phyloP scores from a whole-genome alignment of 2,797 vertebrate species.

The Pelochelys cantorii region DNA sequence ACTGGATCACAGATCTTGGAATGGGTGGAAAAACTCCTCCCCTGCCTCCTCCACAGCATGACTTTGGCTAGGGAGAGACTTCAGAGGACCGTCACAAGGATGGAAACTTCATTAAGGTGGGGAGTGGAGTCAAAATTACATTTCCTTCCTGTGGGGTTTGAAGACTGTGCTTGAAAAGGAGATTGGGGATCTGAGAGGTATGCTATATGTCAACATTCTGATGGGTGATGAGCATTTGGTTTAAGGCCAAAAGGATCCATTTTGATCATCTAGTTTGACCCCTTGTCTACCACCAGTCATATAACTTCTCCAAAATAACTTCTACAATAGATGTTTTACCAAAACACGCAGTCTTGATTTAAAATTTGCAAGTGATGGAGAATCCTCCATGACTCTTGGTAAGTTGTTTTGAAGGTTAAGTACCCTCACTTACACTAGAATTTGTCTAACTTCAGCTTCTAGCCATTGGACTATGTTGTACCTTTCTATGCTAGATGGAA shows the following conservation, averaged over 20 bases:
- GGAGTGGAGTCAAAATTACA: background rate
- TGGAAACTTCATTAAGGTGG: background rate
- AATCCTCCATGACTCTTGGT: background rate
- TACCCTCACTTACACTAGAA: background rate
- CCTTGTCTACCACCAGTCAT: background rate
- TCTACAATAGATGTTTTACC: background rate
- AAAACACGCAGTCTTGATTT: background rate
- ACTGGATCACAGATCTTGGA: background rate
- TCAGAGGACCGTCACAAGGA: background rate
- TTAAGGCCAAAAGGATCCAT: background rate
- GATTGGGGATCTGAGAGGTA: background rate
- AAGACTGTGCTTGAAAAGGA: background rate
- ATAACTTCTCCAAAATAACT: background rate
- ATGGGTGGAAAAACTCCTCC: slow-evolving; percentile 1
- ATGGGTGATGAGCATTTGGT: background rate
- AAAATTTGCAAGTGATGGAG: background rate
- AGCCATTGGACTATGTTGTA: background rate
- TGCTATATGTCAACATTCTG: background rate
- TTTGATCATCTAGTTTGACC: background rate
- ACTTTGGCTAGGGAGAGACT: background rate
- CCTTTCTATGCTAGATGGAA: background rate
- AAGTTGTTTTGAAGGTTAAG: background rate
- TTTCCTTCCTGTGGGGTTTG: background rate
- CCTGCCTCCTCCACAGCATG: background rate
- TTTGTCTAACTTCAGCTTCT: background rate